Conservation (phyloP, 2,797 vertebrate genomes). For the Acanthurus lineatus region DNA sequence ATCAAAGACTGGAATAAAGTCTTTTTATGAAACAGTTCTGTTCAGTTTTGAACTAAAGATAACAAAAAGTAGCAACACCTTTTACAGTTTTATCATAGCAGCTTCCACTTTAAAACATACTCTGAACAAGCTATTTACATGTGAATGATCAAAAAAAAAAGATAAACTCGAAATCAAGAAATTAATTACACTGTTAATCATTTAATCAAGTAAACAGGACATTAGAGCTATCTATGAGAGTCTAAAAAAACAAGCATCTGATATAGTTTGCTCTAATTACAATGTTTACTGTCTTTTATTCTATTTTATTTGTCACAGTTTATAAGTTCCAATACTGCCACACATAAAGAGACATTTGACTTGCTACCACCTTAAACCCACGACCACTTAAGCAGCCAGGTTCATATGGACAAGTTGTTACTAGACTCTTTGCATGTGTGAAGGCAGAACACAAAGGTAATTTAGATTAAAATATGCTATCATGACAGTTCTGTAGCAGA, state of each 20-base stretch:
- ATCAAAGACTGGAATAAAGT: no score
- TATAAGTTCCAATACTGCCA: not conserved
- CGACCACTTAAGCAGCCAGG: not conserved
- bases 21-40: no score
- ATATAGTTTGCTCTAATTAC: no score
- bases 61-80: no score
- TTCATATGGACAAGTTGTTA: not conserved
- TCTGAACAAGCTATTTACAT: not conserved
- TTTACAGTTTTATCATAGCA: no score
- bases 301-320: not conserved
- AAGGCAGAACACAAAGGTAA: not conserved
- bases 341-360: not conserved
- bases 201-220: no score
- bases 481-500: not conserved
- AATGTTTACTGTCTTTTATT: no score
- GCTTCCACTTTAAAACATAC: not conserved
- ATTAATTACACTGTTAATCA: no score
- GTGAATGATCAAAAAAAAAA: not conserved
- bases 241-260: no score
- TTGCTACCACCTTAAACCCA: not conserved
- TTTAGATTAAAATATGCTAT: slow-evolving; percentile 3
- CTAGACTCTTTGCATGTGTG: not conserved
- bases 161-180: not conserved
- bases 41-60: no score
- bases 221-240: no score